phyloP scores from a whole-genome alignment of 2,797 vertebrate genomes.

The Thripadectes ignobilis region DNA sequence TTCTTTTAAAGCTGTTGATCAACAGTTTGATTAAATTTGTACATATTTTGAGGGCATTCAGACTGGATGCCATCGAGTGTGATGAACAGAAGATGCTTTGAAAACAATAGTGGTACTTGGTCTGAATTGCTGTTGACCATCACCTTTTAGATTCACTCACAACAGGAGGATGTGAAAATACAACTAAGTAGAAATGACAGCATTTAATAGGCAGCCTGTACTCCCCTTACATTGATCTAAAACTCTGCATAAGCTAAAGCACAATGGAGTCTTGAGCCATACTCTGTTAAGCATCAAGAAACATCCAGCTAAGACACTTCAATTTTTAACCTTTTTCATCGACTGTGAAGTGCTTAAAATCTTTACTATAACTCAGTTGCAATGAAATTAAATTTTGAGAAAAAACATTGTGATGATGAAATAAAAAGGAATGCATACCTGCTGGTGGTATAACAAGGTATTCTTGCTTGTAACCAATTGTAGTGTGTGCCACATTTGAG shows the following conservation, averaged over 20 bases:
- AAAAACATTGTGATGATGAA: neutral
- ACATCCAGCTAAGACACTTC: neutral
- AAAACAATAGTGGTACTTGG: neutral
- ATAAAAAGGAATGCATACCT: neutral
- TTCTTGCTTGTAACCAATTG: neutral
- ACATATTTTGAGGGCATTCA: slow-evolving; percentile 16
- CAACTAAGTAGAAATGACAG: neutral
- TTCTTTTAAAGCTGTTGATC: slow-evolving; percentile 37
- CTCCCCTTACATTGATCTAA: neutral
- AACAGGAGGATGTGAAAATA: neutral
- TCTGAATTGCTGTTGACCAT: neutral
- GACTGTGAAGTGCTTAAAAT: neutral
- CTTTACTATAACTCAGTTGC: neutral
- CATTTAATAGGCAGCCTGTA: neutral
- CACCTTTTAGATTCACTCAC: neutral
- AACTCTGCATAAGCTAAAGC: neutral
- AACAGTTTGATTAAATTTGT: slow-evolving; percentile 41
- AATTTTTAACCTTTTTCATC: neutral
- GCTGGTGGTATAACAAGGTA: neutral
- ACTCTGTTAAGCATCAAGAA: neutral
- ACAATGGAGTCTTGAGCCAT: neutral
- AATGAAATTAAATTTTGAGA: neutral
- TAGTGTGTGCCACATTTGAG: neutral
- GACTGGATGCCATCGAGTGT: neutral
- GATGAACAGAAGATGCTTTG: neutral